phyloP scores from a whole-genome alignment of 2,888 invertebrate genomes.

The Hypercompe scribonia region DNA sequence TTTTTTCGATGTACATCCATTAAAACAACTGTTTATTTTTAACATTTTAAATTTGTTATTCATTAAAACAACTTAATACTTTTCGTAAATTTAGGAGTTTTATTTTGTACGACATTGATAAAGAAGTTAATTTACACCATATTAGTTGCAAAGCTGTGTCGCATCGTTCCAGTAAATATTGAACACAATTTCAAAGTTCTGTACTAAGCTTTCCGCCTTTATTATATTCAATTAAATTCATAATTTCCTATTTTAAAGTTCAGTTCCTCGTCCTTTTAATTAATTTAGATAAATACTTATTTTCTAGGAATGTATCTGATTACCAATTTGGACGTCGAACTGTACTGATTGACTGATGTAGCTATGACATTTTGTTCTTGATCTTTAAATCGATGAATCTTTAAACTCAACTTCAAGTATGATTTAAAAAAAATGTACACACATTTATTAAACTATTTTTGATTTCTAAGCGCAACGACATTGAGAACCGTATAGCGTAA shows the following conservation, averaged over 20 bases:
- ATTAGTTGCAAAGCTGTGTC: background rate
- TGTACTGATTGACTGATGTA: background rate
- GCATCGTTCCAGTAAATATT: background rate
- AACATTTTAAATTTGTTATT: background rate
- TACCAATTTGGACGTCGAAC: too few relatives aligned
- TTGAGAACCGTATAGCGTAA: background rate
- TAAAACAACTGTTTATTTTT: too few relatives aligned
- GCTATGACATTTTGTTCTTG: background rate
- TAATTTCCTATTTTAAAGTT: background rate
- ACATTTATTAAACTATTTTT: background rate
- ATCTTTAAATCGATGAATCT: too few relatives aligned
- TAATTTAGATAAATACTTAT: background rate
- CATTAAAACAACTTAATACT: background rate
- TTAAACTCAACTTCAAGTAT: background rate
- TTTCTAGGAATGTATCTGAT: background rate
- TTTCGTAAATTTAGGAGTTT: background rate
- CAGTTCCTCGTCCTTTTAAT: background rate
- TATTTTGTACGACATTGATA: background rate
- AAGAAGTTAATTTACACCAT: background rate
- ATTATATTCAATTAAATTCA: background rate
- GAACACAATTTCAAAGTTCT: background rate
- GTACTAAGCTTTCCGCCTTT: background rate
- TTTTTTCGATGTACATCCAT: background rate
- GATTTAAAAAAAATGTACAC: background rate
- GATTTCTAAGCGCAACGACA: background rate